phyloP scores from a whole-genome alignment of 2,113 vertebrate species.

The Pseudonaja textilis region DNA sequence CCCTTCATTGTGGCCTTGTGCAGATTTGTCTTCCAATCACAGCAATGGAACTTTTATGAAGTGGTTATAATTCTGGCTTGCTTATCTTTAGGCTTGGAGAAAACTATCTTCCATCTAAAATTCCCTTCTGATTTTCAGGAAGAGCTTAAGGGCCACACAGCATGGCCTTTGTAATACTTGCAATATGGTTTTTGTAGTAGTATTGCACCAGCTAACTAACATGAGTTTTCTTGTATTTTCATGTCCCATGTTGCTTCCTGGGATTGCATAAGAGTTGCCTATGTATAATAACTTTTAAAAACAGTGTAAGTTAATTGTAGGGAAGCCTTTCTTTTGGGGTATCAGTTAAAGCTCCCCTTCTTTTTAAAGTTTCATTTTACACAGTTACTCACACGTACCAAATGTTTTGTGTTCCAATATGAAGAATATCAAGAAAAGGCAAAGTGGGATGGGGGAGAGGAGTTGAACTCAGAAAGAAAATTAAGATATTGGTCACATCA shows the following conservation, averaged over 20 bases:
- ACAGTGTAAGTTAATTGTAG: neutral
- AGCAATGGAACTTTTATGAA: neutral
- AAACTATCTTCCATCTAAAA: neutral
- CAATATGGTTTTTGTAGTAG: too few relatives aligned
- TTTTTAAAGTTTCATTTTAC: neutral
- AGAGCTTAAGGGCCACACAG: too few relatives aligned
- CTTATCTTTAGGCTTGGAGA: neutral
- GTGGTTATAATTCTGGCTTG: neutral
- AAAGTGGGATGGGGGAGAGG: neutral
- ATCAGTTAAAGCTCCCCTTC: neutral
- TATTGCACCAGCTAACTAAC: too few relatives aligned
- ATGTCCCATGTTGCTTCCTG: neutral
- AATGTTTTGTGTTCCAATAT: neutral
- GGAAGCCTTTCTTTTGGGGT: neutral
- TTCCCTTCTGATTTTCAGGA: neutral
- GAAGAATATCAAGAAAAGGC: neutral
- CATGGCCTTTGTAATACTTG: too few relatives aligned
- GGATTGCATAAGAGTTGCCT: neutral
- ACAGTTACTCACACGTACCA: neutral
- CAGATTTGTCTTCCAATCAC: neutral
- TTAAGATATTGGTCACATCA: neutral
- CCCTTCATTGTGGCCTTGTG: neutral
- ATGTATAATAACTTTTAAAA: neutral
- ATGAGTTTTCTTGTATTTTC: neutral
- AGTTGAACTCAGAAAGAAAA: neutral